phyloP scores from a whole-genome alignment of 1,140 invertebrate species.

The Pygmarrhopalites habei region DNA sequence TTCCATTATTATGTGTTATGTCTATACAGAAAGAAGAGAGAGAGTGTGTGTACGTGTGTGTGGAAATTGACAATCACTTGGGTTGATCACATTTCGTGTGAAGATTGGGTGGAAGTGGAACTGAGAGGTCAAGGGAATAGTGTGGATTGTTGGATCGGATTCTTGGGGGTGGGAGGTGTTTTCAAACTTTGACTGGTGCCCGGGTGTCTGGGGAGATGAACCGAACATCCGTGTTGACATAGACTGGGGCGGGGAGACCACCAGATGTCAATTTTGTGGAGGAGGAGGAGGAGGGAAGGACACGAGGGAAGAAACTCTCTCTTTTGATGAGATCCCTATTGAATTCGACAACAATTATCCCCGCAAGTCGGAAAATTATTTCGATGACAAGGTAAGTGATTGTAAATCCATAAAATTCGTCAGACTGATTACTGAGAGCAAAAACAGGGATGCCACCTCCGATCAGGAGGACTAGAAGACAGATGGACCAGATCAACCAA shows the following conservation, averaged over 20 bases:
- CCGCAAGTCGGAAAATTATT: neutral
- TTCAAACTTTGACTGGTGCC: neutral
- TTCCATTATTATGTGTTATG: neutral
- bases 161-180: neutral
- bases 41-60: no score
- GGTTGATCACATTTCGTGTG: no score
- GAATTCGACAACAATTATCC: neutral
- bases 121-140: no score
- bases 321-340: constrained; percentile 1
- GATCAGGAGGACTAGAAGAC: neutral
- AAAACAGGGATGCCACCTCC: neutral
- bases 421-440: neutral
- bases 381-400: constrained; percentile 2
- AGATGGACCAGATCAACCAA: constrained; percentile 4
- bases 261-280: neutral
- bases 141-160: neutral
- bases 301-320: constrained; percentile 1
- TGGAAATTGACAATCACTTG: no score
- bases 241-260: neutral
- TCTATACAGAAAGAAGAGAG: neutral
- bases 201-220: neutral
- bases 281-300: neutral
- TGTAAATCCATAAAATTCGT: constrained; percentile 4
- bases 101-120: no score
- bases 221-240: neutral